A percentile compares a stretch with the other conserved stretches of the same genome.
Evolutionary conservation across 2,797 vertebrate genomes (phyloP).

Genomic region (Argya squamiceps): DNA sequence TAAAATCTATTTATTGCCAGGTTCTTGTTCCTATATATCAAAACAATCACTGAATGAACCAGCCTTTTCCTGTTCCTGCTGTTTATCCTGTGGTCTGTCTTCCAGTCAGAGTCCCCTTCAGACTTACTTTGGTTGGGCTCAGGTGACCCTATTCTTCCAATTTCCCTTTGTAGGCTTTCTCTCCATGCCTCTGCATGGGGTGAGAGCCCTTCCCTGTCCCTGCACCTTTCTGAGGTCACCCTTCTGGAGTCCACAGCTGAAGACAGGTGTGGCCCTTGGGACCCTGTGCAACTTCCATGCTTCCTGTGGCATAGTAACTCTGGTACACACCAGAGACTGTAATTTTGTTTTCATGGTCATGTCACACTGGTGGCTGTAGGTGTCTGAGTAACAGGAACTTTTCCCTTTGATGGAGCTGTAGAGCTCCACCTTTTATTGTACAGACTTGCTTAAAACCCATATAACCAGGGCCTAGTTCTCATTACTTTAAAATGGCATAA

Average conservation of each 20-base stretch:
- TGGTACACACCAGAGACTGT: not conserved
- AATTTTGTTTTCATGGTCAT: not conserved
- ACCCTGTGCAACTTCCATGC: not conserved
- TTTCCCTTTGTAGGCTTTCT: not conserved
- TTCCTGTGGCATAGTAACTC: not conserved
- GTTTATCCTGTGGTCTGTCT: not conserved
- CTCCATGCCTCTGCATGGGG: accelerated
- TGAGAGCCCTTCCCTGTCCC: not conserved
- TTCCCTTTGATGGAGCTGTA: not conserved
- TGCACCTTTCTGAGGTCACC: not conserved
- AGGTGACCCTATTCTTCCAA: not conserved
- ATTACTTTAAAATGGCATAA: accelerated
- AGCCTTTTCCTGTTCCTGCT: not conserved
- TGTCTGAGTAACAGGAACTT: not conserved
- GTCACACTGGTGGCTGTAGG: not conserved
- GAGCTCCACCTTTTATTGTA: not conserved
- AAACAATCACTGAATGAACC: not conserved
- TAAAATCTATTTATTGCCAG: not conserved
- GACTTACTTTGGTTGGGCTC: not conserved
- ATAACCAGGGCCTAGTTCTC: not conserved
- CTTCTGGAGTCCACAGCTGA: not conserved
- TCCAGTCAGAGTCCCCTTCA: not conserved
- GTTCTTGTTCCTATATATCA: not conserved
- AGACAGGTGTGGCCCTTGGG: not conserved
- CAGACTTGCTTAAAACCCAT: not conserved